A percentile compares a stretch with the other conserved stretches of the same genome.
Conservation (phyloP, 2,888 invertebrate species). For the Amphipoea oculea region DNA sequence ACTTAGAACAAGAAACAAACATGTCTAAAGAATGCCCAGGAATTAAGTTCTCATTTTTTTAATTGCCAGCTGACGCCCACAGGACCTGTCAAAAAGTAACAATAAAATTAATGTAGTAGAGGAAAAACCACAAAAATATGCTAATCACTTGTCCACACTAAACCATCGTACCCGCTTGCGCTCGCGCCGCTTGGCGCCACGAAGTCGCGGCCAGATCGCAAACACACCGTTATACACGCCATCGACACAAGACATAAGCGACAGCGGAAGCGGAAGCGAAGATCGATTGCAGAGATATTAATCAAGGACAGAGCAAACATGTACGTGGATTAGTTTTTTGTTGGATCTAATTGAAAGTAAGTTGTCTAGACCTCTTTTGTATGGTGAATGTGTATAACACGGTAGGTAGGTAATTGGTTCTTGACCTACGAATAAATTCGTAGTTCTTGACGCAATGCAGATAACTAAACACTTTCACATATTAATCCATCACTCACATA, state of each 20-base stretch:
- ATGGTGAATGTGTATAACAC: background rate
- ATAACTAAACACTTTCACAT: background rate
- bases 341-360: background rate
- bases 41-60: background rate
- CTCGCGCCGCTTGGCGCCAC: slow-evolving; percentile 67
- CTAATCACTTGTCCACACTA: slow-evolving; percentile 63
- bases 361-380: background rate
- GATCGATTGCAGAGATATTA: slow-evolving; percentile 28
- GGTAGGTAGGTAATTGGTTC: background rate
- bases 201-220: slow-evolving; percentile 66
- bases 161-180: slow-evolving; percentile 54
- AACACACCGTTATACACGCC: slow-evolving; percentile 62
- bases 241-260: slow-evolving; percentile 38
- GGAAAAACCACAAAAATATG: slow-evolving; percentile 2
- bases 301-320: slow-evolving; percentile 25
- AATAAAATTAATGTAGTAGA: background rate
- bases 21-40: background rate
- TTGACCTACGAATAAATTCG: too few relatives aligned
- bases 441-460: background rate
- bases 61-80: background rate
- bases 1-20: background rate
- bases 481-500: too few relatives aligned
- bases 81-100: background rate
- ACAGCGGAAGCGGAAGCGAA: slow-evolving; percentile 56
- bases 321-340: background rate